These are phyloP conservation scores for Turdus rufiventris DNA, from an alignment of 2,113 vertebrate species.

Conservation along the genomic window DNA sequence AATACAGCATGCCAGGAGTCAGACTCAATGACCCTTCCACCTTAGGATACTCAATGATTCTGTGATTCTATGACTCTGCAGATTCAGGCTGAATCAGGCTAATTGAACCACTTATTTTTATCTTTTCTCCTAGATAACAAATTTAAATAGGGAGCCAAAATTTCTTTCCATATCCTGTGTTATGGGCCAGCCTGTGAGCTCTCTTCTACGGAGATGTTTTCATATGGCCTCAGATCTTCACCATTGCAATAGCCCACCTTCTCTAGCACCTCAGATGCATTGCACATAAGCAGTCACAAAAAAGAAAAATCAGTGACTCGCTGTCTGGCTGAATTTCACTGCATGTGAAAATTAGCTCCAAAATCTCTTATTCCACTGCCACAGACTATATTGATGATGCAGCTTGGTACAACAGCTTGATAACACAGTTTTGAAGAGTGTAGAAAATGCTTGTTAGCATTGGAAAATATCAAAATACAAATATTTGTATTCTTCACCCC, in stretches of 20 bases:
- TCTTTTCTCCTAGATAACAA: neutral
- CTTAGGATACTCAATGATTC: neutral
- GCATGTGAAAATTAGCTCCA: neutral
- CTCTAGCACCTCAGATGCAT: neutral
- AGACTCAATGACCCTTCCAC: neutral
- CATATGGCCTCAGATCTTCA: neutral
- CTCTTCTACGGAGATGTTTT: neutral
- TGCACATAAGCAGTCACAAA: neutral
- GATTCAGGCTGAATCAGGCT: neutral
- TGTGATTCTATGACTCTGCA: neutral
- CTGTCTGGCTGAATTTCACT: neutral
- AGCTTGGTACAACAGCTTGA: neutral
- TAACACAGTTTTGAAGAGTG: neutral
- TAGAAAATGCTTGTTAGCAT: neutral
- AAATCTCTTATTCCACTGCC: neutral
- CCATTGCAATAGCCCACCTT: neutral
- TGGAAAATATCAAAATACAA: neutral
- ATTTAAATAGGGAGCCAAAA: neutral
- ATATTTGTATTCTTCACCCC: neutral
- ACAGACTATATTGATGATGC: neutral
- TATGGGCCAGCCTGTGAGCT: neutral
- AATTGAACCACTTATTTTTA: neutral
- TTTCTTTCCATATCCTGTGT: neutral
- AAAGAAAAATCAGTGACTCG: neutral
- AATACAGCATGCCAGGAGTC: neutral